Evolutionary conservation across 2,113 vertebrate species (phyloP).

Genomic region (Dasyprocta punctata): DNA sequence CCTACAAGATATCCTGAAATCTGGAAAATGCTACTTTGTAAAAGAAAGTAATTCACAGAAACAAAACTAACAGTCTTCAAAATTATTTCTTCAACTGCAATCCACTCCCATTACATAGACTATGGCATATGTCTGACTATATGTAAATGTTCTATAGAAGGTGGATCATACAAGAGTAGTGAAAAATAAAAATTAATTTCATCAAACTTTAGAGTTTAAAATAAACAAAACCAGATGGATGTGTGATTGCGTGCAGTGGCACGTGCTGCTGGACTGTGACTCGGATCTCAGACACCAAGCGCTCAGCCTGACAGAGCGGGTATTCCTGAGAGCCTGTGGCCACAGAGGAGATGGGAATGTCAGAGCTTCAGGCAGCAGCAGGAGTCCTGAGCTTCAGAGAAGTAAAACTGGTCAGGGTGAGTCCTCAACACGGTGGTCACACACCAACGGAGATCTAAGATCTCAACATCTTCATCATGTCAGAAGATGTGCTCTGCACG

Average conservation of each 20-base stretch:
- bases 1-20: slow-evolving; percentile 14
- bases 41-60: neutral
- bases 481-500: neutral
- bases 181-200: slow-evolving; percentile 25
- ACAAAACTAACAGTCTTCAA: slow-evolving; percentile 10
- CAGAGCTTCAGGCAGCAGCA: neutral
- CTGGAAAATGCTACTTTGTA: neutral
- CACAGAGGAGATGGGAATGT: neutral
- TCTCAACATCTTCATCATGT: neutral
- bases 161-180: neutral
- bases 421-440: neutral
- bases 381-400: neutral
- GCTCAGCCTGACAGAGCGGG: neutral
- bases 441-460: neutral
- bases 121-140: neutral
- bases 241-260: neutral
- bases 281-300: neutral
- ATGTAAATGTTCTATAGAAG: neutral
- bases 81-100: neutral
- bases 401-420: neutral
- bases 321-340: neutral
- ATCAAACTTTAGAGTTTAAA: slow-evolving; percentile 13
- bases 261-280: neutral
- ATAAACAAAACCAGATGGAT: neutral
- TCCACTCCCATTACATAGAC: neutral